Conservation (phyloP, 1,140 invertebrate species). For the Lucilia sericata region DNA sequence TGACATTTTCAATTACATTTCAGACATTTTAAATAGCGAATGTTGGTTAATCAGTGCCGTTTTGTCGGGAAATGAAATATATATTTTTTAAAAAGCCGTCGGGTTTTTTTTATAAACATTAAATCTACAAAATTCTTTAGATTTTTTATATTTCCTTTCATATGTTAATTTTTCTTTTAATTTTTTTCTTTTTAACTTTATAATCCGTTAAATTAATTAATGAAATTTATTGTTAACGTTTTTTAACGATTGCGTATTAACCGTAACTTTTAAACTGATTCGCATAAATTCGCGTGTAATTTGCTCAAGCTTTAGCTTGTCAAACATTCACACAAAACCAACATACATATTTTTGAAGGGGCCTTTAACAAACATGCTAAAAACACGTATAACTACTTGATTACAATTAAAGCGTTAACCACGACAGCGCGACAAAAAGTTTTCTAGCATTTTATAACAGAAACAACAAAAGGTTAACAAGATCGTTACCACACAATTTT, state of each 20-base stretch:
- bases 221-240: neutral
- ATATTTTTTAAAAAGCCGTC: neutral
- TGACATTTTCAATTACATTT: neutral
- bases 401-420: too few relatives aligned
- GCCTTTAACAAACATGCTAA: too few relatives aligned
- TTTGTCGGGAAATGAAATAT: neutral
- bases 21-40: neutral
- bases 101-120: neutral
- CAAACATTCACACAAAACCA: too few relatives aligned
- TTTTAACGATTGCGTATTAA: slow-evolving; percentile 42
- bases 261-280: slow-evolving; percentile 43
- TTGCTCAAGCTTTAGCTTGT: slow-evolving; percentile 28
- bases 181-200: neutral
- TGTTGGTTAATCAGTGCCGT: too few relatives aligned
- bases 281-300: slow-evolving; percentile 39
- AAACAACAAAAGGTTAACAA: too few relatives aligned
- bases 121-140: neutral
- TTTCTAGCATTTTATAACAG: too few relatives aligned
- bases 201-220: neutral
- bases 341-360: too few relatives aligned
- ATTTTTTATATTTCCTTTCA: neutral
- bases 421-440: too few relatives aligned
- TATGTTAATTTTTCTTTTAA: neutral
- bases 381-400: too few relatives aligned
- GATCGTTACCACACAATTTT: too few relatives aligned